Percentiles rank a stretch among this genome's conserved stretches.
Evolutionary conservation across 2,797 vertebrate species (phyloP).

Genomic region (Gymnocypris eckloni): DNA sequence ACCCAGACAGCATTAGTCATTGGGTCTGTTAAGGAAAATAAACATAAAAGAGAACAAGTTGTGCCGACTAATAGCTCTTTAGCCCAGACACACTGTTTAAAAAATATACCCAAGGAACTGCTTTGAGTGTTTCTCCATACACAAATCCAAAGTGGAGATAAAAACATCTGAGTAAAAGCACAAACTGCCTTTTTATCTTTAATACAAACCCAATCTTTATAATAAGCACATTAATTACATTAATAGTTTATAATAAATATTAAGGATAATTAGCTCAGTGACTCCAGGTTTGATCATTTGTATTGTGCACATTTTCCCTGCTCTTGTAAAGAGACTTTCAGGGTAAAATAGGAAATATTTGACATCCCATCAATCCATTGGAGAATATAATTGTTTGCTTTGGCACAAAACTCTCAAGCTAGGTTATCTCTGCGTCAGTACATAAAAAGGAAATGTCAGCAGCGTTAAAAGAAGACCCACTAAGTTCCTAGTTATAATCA

Average conservation of each 20-base stretch:
- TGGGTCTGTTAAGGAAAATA: not conserved
- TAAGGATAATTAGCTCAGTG: not conserved
- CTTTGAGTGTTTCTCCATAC: not conserved
- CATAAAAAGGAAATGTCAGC: constrained; percentile 23
- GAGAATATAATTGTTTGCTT: constrained; percentile 12
- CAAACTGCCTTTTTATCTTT: not conserved
- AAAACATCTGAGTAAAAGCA: not conserved
- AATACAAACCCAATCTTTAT: not conserved
- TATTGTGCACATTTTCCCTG: not conserved
- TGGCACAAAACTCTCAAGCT: constrained; percentile 22
- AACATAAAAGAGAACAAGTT: constrained; percentile 11
- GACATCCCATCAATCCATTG: not conserved
- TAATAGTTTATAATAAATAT: not conserved
- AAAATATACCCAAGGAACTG: not conserved
- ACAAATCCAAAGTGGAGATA: not conserved
- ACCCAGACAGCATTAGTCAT: not conserved
- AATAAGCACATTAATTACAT: not conserved
- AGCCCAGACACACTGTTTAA: not conserved
- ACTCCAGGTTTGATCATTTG: not conserved
- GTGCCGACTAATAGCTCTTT: not conserved
- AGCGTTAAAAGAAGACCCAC: constrained; percentile 1
- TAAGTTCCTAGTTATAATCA: constrained; percentile 20
- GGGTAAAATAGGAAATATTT: constrained; percentile 16
- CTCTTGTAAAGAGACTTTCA: not conserved
- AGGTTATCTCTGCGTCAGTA: not conserved